phyloP scores from a whole-genome alignment of 2,888 invertebrate genomes.

The Thereva unica region DNA sequence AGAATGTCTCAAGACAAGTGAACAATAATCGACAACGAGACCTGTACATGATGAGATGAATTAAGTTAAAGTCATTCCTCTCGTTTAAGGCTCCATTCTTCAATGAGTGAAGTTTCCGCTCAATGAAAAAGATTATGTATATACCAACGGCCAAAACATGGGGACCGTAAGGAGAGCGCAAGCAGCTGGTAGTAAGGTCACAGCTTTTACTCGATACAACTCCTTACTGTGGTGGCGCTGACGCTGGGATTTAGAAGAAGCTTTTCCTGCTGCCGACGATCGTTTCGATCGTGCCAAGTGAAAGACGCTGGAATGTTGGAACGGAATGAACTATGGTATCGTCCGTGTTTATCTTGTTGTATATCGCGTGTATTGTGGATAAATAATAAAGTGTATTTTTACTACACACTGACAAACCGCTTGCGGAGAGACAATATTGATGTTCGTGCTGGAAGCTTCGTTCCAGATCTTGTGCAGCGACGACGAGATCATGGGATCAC shows the following conservation, averaged over 20 bases:
- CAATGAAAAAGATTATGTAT: constrained; percentile 20
- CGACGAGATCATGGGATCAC: constrained; percentile 14
- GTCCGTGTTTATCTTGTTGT: too few species aligned
- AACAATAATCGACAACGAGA: too few species aligned
- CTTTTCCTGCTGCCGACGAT: neutral
- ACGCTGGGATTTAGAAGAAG: neutral
- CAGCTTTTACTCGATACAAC: neutral
- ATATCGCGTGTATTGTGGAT: too few species aligned
- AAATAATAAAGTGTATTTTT: too few species aligned
- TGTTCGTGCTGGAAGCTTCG: neutral
- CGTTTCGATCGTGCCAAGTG: too few species aligned
- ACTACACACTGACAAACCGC: too few species aligned
- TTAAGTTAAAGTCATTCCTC: constrained; percentile 14
- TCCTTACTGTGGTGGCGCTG: neutral
- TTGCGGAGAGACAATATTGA: too few species aligned
- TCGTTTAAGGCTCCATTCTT: neutral
- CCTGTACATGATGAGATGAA: neutral
- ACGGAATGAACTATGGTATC: too few species aligned
- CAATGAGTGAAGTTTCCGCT: constrained; percentile 15
- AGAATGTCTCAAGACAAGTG: too few species aligned
- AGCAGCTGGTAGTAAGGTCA: constrained; percentile 23
- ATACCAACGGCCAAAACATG: neutral
- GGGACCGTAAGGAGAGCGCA: neutral
- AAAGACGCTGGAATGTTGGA: too few species aligned
- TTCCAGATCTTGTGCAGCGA: constrained; percentile 14